These are phyloP conservation scores for Fragum sueziense DNA, from an alignment of 2,888 invertebrate genomes.

Conservation along the genomic window DNA sequence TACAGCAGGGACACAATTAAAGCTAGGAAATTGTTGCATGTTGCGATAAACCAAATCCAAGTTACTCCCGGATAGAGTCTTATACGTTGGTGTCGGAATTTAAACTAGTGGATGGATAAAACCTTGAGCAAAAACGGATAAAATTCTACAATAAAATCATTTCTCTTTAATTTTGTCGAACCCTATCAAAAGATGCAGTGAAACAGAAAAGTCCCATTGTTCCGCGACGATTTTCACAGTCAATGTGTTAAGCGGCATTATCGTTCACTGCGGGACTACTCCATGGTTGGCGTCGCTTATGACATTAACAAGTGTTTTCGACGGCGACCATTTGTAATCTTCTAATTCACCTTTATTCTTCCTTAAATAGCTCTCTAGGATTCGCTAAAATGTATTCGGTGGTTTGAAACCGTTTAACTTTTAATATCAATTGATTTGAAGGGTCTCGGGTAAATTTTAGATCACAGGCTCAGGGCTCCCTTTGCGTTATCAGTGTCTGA, in stretches of 20 bases:
- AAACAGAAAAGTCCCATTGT: slow-evolving; percentile 57
- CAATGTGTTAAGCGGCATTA: slow-evolving; percentile 60
- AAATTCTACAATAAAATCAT: slow-evolving; percentile 57
- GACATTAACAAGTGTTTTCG: slow-evolving; percentile 61
- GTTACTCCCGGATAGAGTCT: too few relatives aligned
- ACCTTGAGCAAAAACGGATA: slow-evolving; percentile 47
- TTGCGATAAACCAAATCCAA: too few relatives aligned
- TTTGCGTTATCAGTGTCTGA: too few relatives aligned
- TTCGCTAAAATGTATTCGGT: slow-evolving; percentile 57
- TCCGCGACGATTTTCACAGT: slow-evolving; percentile 47
- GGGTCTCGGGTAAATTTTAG: slow-evolving; percentile 37
- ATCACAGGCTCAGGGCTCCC: too few relatives aligned
- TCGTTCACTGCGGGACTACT: slow-evolving; percentile 58
- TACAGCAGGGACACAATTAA: too few relatives aligned
- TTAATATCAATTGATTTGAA: slow-evolving; percentile 53
- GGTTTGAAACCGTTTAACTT: slow-evolving; percentile 55
- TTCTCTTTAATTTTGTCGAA: slow-evolving; percentile 63
- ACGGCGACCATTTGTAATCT: slow-evolving; percentile 55
- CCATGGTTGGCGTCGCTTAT: slow-evolving; percentile 60
- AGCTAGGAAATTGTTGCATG: too few relatives aligned
- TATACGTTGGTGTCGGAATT: neutral
- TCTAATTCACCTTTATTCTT: slow-evolving; percentile 51
- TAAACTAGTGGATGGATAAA: neutral
- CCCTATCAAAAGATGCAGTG: slow-evolving; percentile 55
- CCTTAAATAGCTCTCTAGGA: slow-evolving; percentile 60